A percentile compares a stretch with the other conserved stretches of the same genome.
Evolutionary conservation across 2,113 vertebrate species (phyloP).

Genomic region (Glareola pratincola): DNA sequence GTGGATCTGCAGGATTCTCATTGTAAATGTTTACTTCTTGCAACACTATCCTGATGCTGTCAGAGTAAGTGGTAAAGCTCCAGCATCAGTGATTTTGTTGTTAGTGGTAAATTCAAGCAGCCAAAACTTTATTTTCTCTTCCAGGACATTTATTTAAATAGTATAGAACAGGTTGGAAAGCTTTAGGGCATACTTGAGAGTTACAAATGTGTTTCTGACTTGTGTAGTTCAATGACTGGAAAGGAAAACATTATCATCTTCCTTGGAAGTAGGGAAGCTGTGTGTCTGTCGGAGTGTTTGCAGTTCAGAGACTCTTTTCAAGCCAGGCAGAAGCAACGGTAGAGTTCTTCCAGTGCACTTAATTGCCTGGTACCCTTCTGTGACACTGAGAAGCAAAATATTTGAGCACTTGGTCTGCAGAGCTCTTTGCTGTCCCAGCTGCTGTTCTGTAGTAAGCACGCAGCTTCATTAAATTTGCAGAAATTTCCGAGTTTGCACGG

Average conservation of each 20-base stretch:
- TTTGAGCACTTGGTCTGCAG: background rate
- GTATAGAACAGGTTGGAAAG: background rate
- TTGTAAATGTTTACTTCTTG: constrained; percentile 74
- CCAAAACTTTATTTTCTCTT: constrained; percentile 12
- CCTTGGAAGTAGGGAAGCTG: background rate
- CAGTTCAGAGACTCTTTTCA: background rate
- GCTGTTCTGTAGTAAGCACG: background rate
- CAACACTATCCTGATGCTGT: constrained; percentile 91
- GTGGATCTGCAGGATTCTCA: constrained; percentile 52
- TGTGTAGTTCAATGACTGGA: background rate
- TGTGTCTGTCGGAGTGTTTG: background rate
- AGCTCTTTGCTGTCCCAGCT: background rate
- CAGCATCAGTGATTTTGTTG: constrained; percentile 97
- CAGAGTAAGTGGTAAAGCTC: constrained; percentile 85
- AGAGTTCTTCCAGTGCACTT: background rate
- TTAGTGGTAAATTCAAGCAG: constrained; percentile 74
- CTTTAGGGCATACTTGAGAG: background rate
- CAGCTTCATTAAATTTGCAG: background rate
- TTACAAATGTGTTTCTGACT: background rate
- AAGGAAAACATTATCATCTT: background rate
- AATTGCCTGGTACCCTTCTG: background rate
- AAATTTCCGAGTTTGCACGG: background rate
- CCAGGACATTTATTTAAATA: background rate
- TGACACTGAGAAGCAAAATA: background rate
- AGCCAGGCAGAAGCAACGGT: background rate